Evolutionary conservation across 2,888 invertebrate species (phyloP), one percentile per base, ranked within the genome.

Genomic region (Hirtodrosophila histrioides): DNA sequence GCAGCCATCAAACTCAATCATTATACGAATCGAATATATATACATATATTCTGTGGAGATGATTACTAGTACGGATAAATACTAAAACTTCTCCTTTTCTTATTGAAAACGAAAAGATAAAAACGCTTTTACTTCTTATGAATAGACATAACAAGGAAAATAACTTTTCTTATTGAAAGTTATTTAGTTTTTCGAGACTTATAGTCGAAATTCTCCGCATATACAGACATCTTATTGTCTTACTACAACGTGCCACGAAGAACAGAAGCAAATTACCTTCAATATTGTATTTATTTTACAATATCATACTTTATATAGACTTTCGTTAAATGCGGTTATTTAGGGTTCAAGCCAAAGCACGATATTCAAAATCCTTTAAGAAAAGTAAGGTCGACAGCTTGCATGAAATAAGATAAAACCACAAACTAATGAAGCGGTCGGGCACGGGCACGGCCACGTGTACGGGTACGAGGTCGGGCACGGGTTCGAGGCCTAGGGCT

Each of bases 391-490:
- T 40, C 35, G 49, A 37, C 12, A 49, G 48, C 55, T 54, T 53
- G 65, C 44, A 40, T 33, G 31, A 56, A 62, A 62, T 56, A 56
- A 49, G 43, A 29, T 36, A 54, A 75, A 85, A 73, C 88, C 88
- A 46, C 88, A 76, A 78, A 69, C 83, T 84, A 84, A 87, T 87
- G 76, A 88, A 86, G 70, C 76, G 57, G 58, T 48, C 54, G 50
- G 36, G 27, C 45, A 39, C 48, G 64, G 60, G 35, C 37, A 29
- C 44, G 6, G 11, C 35, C 31, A 31, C 7, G 48, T 43, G 37
- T 27, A 41, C 10, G 17, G 40, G 41, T 54, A 36, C 54, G 45
- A 50, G 17, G 67, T 45, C 53, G 48, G 49, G 37, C 35, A 41
- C 10, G 17, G 40, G 41, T 54, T 40, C 54, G 45, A 50, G 17